Evolutionary conservation across 2,888 invertebrate species (phyloP).

Genomic region (Cactoblastis cactorum): DNA sequence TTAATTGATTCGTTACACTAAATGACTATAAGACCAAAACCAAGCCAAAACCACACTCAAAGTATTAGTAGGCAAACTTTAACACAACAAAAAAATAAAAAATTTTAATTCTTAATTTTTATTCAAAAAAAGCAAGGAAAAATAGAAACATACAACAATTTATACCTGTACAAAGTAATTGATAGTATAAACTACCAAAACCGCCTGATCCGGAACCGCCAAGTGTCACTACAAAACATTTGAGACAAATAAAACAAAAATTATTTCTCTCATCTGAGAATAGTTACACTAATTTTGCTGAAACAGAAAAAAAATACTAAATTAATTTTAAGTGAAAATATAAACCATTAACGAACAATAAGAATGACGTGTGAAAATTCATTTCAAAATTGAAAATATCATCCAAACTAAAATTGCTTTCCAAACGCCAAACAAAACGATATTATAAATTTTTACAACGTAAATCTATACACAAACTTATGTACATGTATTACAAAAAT

Average conservation of each 20-base stretch:
- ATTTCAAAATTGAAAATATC: constrained; percentile 12
- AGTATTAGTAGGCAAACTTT: constrained; percentile 15
- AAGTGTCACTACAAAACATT: constrained; percentile 16
- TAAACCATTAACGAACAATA: too few relatives aligned
- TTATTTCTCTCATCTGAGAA: constrained; percentile 19
- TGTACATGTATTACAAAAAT: constrained; percentile 55
- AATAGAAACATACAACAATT: background rate
- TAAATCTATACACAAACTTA: constrained; percentile 58
- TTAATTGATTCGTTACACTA: constrained; percentile 5
- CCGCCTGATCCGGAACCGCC: constrained; percentile 6
- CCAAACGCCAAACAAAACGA: constrained; percentile 9
- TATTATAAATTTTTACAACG: constrained; percentile 22
- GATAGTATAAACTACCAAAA: constrained; percentile 6
- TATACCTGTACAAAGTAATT: constrained; percentile 2
- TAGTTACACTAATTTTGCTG: constrained; percentile 24
- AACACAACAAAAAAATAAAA: background rate
- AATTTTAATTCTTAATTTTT: constrained; percentile 2
- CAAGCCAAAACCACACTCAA: constrained; percentile 8
- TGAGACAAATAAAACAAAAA: constrained; percentile 15
- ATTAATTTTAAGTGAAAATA: constrained; percentile 10
- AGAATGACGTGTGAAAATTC: constrained; percentile 3
- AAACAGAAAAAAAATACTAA: constrained; percentile 21
- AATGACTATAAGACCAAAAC: constrained; percentile 8
- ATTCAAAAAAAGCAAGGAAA: constrained; percentile 4
- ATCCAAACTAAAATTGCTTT: constrained; percentile 12